phyloP scores from a whole-genome alignment of 2,797 vertebrate genomes.

The Myotis daubentonii region DNA sequence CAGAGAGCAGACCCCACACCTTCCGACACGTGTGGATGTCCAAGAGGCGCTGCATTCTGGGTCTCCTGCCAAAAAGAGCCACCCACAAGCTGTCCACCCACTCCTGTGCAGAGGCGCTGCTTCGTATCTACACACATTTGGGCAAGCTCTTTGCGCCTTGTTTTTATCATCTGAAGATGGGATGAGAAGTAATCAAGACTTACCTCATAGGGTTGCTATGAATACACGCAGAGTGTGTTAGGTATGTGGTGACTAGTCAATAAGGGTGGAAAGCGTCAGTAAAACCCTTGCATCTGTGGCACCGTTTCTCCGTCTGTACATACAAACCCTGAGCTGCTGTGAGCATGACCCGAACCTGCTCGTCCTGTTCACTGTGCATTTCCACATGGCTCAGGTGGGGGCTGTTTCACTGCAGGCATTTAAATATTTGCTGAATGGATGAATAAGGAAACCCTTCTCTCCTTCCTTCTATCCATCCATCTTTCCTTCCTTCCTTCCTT shows the following conservation, averaged over 20 bases:
- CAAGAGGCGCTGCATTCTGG: accelerated
- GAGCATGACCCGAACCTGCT: neutral
- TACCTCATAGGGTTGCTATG: neutral
- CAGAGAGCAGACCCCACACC: neutral
- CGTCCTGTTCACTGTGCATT: neutral
- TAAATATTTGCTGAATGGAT: neutral
- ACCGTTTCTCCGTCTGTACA: neutral
- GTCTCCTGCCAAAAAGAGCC: neutral
- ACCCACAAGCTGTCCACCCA: neutral
- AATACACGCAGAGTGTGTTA: accelerated
- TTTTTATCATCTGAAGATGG: neutral
- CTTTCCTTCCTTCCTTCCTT: neutral
- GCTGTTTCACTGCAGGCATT: neutral
- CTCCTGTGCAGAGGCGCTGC: neutral
- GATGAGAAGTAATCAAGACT: neutral
- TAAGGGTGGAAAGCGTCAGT: neutral
- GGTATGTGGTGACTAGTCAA: neutral
- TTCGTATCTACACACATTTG: neutral
- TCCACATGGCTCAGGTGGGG: neutral
- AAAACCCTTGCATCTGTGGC: neutral
- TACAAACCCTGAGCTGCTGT: neutral
- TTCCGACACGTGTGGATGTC: accelerated
- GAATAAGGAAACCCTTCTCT: neutral
- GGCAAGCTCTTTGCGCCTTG: neutral
- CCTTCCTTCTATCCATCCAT: neutral